These are phyloP conservation scores for Phania funesta DNA, from an alignment of 2,888 invertebrate genomes.

Conservation along the genomic window DNA sequence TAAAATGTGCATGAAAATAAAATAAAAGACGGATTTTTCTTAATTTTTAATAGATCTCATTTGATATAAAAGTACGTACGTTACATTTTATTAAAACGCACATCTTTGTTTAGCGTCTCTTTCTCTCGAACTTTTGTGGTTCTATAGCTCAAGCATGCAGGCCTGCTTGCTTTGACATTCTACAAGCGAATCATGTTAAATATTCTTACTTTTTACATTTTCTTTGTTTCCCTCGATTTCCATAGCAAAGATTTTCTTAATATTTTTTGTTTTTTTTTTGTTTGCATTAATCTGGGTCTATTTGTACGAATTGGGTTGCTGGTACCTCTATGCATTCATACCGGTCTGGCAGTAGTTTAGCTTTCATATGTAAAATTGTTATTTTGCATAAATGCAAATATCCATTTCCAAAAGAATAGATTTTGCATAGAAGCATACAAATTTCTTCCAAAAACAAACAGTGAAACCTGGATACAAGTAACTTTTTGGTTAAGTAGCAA, in stretches of 20 bases:
- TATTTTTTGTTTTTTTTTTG: neutral
- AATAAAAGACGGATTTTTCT: too few species aligned
- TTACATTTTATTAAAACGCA: too few species aligned
- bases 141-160: too few species aligned
- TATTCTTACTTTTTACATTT: neutral
- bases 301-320: neutral
- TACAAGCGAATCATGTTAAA: too few species aligned
- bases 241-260: neutral
- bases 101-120: too few species aligned
- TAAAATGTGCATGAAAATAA: too few species aligned
- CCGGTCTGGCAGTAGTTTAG: neutral
- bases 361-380: constrained; percentile 11
- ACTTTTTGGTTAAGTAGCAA: neutral
- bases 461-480: neutral
- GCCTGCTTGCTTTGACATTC: too few species aligned
- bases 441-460: neutral
- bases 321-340: neutral
- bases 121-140: too few species aligned
- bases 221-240: neutral
- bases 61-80: too few species aligned
- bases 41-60: too few species aligned
- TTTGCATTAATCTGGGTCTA: neutral
- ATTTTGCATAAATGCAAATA: neutral
- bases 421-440: neutral
- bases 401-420: neutral